Conservation (phyloP, 2,113 vertebrate species). For the Amblyornis subalaris region DNA sequence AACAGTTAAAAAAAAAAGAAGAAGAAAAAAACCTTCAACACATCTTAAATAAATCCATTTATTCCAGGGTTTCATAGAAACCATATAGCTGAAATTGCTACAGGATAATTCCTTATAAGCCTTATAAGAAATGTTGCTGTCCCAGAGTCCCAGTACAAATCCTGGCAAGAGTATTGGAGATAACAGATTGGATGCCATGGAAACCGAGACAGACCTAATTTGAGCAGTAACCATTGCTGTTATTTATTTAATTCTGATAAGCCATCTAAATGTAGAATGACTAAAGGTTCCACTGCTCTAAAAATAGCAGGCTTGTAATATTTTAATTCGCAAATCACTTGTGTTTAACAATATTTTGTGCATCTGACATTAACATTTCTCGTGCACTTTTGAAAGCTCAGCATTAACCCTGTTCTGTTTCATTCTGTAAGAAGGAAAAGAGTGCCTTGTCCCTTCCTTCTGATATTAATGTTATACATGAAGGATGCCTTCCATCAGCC, state of each 20-base stretch:
- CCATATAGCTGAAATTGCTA: slow-evolving; percentile 39
- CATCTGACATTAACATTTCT: slow-evolving; percentile 4
- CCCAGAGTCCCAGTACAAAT: slow-evolving; percentile 62
- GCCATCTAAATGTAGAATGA: slow-evolving; percentile 59
- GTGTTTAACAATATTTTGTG: slow-evolving; percentile 63
- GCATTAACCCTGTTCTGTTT: background rate
- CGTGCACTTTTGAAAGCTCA: background rate
- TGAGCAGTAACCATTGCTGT: slow-evolving; percentile 61
- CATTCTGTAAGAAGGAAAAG: background rate
- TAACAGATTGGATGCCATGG: slow-evolving; percentile 73
- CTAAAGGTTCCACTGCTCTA: slow-evolving; percentile 55
- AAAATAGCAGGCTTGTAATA: slow-evolving; percentile 66
- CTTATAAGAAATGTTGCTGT: slow-evolving; percentile 48
- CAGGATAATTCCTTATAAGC: slow-evolving; percentile 61
- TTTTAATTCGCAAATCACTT: slow-evolving; percentile 45
- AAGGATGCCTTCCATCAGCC: background rate
- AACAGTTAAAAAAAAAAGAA: background rate
- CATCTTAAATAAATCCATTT: slow-evolving; percentile 39
- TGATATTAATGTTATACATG: rapidly evolving
- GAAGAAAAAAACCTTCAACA: background rate
- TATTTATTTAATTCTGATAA: slow-evolving; percentile 73
- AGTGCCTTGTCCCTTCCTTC: background rate
- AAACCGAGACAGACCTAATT: slow-evolving; percentile 74
- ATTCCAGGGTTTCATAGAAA: slow-evolving; percentile 55
- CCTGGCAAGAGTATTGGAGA: slow-evolving; percentile 58